Percentiles rank a stretch among this genome's conserved stretches.
Conservation (phyloP, 2,113 vertebrate genomes). For the Gulo gulo region DNA sequence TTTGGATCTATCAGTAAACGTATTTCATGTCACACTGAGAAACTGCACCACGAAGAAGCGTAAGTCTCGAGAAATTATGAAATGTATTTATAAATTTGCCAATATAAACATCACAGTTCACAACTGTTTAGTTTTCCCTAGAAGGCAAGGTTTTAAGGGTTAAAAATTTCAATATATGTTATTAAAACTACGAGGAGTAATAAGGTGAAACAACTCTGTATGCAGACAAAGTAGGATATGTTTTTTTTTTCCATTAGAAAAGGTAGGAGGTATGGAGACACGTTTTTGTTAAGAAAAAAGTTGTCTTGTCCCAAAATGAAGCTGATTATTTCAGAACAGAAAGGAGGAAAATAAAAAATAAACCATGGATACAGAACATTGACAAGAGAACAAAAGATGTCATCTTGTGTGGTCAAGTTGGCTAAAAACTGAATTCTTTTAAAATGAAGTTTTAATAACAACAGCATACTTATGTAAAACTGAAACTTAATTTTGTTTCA, state of each 20-base stretch:
- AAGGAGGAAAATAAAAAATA: no score
- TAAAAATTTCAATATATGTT: neutral
- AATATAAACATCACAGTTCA: neutral
- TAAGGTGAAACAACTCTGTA: neutral
- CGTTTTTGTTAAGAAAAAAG: neutral
- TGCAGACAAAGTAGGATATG: no score
- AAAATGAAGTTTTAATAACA: neutral
- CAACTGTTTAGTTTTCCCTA: neutral
- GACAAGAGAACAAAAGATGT: neutral
- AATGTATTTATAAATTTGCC: neutral
- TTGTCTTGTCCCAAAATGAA: neutral
- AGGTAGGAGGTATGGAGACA: no score
- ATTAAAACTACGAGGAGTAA: neutral
- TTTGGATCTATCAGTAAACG: neutral
- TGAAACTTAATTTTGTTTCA: neutral
- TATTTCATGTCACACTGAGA: neutral
- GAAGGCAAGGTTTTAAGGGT: neutral
- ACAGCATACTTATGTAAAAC: neutral
- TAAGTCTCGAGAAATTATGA: neutral
- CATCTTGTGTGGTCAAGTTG: neutral
- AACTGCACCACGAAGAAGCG: neutral
- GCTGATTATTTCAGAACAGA: neutral
- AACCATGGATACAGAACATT: neutral
- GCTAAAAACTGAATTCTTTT: neutral
- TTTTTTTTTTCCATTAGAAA: neutral